phyloP scores from a whole-genome alignment of 1,140 invertebrate genomes.

The Helicoverpa zea region DNA sequence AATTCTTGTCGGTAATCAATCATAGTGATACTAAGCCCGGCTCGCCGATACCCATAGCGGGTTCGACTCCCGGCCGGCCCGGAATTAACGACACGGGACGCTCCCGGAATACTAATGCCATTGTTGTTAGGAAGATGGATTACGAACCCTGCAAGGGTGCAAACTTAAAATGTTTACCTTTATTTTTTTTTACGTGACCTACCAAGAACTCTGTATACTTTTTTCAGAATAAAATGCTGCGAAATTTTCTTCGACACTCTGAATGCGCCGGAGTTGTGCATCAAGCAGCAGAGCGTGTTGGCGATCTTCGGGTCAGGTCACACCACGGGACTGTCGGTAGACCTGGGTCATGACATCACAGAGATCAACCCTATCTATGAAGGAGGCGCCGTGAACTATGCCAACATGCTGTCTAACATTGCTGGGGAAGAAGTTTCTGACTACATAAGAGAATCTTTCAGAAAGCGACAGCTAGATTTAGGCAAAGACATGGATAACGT shows the following conservation, averaged over 20 bases:
- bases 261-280: conserved; percentile 85
- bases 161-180: not conserved
- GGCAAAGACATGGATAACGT: conserved; percentile 51
- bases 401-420: conserved; percentile 68
- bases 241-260: conserved; percentile 77
- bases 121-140: not conserved
- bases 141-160: conserved; percentile 1
- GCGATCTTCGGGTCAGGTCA: conserved; percentile 95
- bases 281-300: conserved; percentile 90
- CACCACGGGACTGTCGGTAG: conserved; percentile 94
- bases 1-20: conserved; percentile 16
- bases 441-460: conserved; percentile 61
- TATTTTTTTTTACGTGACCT: no score
- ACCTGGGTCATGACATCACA: conserved; percentile 88
- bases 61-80: conserved; percentile 4
- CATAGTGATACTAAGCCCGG: conserved; percentile 16
- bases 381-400: conserved; percentile 69
- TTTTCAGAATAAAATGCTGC: conserved; percentile 74
- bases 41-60: not conserved
- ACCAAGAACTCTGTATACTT: not conserved
- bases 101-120: conserved; percentile 11
- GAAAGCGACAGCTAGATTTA: conserved; percentile 52
- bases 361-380: conserved; percentile 82
- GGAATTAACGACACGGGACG: conserved; percentile 22
- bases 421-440: conserved; percentile 67